A percentile compares a stretch with the other conserved stretches of the same genome.
phyloP scores from a whole-genome alignment of 2,888 invertebrate species.

The Psylliodes chrysocephalus region DNA sequence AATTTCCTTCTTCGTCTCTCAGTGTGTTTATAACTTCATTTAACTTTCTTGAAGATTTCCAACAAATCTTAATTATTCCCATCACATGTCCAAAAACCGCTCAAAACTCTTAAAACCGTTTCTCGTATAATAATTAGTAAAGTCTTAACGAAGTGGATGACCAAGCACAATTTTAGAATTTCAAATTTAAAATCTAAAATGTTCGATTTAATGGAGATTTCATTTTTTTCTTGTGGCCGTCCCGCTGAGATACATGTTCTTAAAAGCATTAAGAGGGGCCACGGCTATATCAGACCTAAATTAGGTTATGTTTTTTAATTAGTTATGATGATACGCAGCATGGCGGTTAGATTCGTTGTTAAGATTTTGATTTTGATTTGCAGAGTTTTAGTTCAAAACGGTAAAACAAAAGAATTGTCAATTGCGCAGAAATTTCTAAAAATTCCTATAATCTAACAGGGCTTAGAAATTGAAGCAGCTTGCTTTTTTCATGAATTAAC shows the following conservation, averaged over 20 bases:
- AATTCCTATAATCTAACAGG: no score
- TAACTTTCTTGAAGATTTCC: no score
- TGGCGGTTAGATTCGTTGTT: no score
- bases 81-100: neutral
- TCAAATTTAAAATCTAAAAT: constrained; percentile 6
- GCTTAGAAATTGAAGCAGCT: no score
- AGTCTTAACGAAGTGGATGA: neutral
- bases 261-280: neutral
- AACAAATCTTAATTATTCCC: neutral
- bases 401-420: no score
- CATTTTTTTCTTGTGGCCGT: neutral
- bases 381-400: no score
- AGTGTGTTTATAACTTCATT: no score
- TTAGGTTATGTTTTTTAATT: neutral
- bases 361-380: no score
- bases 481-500: no score
- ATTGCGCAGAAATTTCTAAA: no score
- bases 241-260: neutral
- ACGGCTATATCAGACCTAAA: neutral
- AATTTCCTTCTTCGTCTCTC: no score
- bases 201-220: constrained; percentile 10
- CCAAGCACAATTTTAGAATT: constrained; percentile 3
- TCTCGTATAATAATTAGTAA: constrained; percentile 1
- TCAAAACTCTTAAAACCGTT: neutral
- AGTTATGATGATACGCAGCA: neutral